Percentiles rank a stretch among this genome's conserved stretches.
phyloP scores from a whole-genome alignment of 2,888 invertebrate genomes.

The Rotaria sp. region DNA sequence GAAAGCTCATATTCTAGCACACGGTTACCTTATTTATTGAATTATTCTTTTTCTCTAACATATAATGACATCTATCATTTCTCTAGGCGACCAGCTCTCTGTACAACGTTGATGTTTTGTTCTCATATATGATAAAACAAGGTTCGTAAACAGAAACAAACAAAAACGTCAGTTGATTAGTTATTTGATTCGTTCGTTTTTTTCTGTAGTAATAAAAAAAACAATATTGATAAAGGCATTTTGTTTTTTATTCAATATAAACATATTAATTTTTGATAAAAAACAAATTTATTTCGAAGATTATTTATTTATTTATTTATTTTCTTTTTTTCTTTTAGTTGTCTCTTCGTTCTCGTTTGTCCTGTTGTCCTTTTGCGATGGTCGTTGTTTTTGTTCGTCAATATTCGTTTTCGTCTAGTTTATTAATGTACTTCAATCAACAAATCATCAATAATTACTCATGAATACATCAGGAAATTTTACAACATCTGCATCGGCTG shows the following conservation, averaged over 20 bases:
- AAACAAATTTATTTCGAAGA: neutral
- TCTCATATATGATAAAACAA: neutral
- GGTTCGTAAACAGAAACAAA: slow-evolving; percentile 15
- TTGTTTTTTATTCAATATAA: too few species aligned
- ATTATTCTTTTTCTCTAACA: neutral
- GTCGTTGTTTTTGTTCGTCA: neutral
- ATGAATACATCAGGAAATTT: neutral
- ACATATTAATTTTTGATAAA: too few species aligned
- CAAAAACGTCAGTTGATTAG: neutral
- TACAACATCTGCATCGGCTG: neutral
- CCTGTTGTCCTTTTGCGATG: neutral
- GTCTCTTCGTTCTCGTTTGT: neutral
- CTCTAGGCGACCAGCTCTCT: slow-evolving; percentile 8
- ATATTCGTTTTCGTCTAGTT: neutral
- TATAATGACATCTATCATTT: neutral
- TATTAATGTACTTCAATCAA: neutral
- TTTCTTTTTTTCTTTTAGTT: neutral
- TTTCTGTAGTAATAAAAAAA: too few species aligned
- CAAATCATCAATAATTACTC: neutral
- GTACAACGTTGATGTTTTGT: neutral
- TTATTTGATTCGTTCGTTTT: neutral
- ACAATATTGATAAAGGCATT: too few species aligned
- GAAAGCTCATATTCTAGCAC: too few species aligned
- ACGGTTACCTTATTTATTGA: neutral
- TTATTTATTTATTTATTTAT: too few species aligned